These are phyloP conservation scores for Andrena chrysosceles DNA, from an alignment of 2,888 invertebrate species.

Conservation along the genomic window DNA sequence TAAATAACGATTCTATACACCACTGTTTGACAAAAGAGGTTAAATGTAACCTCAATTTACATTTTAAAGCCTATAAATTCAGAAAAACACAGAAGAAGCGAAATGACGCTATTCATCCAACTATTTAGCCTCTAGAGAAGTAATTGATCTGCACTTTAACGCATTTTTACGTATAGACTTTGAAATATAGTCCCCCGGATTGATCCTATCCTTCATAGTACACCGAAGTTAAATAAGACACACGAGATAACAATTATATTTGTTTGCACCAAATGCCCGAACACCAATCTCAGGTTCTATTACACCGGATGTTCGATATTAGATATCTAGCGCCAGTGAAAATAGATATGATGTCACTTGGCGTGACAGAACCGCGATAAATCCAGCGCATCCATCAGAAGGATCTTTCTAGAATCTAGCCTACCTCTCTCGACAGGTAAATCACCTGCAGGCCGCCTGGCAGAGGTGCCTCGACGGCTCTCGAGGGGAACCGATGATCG, in stretches of 20 bases:
- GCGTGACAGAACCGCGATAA: not conserved
- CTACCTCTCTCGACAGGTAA: not conserved
- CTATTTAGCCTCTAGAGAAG: too few relatives aligned
- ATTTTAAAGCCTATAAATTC: too few relatives aligned
- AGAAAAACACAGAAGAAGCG: too few relatives aligned
- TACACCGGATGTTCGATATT: slow-evolving; percentile 64
- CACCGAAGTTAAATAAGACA: slow-evolving; percentile 39
- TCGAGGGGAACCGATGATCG: not conserved
- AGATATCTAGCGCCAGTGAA: slow-evolving; percentile 54
- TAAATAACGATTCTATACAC: too few relatives aligned
- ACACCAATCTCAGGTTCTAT: slow-evolving; percentile 44
- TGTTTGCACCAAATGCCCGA: slow-evolving; percentile 43
- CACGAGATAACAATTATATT: slow-evolving; percentile 61
- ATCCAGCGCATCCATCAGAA: not conserved
- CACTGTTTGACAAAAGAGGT: too few relatives aligned
- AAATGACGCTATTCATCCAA: too few relatives aligned
- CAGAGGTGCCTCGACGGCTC: not conserved
- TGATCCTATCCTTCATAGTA: slow-evolving; percentile 25
- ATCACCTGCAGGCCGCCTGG: not conserved
- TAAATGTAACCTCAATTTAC: too few relatives aligned
- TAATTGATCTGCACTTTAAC: too few relatives aligned
- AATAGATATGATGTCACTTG: slow-evolving; percentile 52
- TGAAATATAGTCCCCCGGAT: too few relatives aligned
- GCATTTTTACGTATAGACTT: too few relatives aligned
- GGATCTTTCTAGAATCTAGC: not conserved